These are phyloP conservation scores for Micromesistius poutassou DNA, from an alignment of 2,797 vertebrate genomes.

Conservation along the genomic window DNA sequence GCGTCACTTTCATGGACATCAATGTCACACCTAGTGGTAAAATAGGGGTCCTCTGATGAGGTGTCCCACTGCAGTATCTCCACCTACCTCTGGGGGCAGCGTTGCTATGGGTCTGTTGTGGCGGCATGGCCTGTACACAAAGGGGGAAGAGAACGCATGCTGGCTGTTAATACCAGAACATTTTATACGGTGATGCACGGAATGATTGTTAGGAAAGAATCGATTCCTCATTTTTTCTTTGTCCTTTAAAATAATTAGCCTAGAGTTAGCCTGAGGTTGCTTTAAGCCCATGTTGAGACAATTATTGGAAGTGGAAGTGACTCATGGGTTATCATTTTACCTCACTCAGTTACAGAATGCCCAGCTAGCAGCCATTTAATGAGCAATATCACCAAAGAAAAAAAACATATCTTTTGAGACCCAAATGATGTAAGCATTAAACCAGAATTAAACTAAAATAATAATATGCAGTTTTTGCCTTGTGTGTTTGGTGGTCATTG, in stretches of 20 bases:
- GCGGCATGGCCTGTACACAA: background rate
- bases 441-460: no score
- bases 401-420: background rate
- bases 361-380: no score
- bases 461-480: constrained; percentile 40
- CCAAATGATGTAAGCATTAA: no score
- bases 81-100: background rate
- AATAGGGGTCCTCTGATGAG: no score
- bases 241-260: background rate
- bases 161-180: background rate
- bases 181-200: background rate
- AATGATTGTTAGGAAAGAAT: background rate
- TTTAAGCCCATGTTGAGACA: background rate
- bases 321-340: background rate
- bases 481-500: constrained; percentile 46
- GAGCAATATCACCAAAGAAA: background rate
- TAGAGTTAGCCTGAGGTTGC: no score
- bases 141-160: background rate
- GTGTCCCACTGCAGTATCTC: background rate
- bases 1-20: no score
- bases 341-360: no score
- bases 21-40: no score
- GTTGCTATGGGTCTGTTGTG: background rate
- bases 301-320: background rate
- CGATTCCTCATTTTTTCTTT: background rate